phyloP scores from a whole-genome alignment of 2,888 invertebrate species.

The Drosophila helvetica region DNA sequence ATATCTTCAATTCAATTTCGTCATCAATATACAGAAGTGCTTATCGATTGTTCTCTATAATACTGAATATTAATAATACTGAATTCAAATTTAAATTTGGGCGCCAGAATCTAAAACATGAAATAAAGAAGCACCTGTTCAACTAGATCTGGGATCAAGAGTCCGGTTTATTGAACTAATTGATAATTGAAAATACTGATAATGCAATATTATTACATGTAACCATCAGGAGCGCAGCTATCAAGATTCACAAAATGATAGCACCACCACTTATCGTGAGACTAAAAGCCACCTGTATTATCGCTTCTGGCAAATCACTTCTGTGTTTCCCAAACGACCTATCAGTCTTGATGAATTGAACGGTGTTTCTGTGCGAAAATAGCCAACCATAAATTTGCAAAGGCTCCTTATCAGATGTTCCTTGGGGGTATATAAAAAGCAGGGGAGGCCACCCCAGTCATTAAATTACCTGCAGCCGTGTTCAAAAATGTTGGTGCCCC shows the following conservation, averaged over 20 bases:
- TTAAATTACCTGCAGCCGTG: constrained; percentile 18
- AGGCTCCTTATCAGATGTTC: constrained; percentile 28
- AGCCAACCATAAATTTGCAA: constrained; percentile 34
- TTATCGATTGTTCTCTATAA: too few species aligned
- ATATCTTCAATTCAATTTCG: too few species aligned
- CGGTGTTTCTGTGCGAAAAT: constrained; percentile 25
- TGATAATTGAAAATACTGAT: background rate
- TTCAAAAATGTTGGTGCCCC: constrained; percentile 45
- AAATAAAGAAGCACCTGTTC: too few species aligned
- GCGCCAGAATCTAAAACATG: too few species aligned
- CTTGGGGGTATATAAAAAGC: constrained; percentile 48
- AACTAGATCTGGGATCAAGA: too few species aligned
- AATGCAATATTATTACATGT: background rate
- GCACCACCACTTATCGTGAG: constrained; percentile 19
- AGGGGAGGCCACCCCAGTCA: constrained; percentile 15
- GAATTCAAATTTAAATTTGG: too few species aligned
- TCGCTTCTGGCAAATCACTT: background rate
- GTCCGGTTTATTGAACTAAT: background rate
- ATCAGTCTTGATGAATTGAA: constrained; percentile 33
- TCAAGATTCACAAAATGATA: constrained; percentile 32
- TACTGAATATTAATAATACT: too few species aligned
- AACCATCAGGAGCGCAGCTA: background rate
- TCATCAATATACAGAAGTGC: too few species aligned
- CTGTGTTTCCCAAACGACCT: constrained; percentile 30
- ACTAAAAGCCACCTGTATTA: background rate